A percentile compares a stretch with the other conserved stretches of the same genome.
These are phyloP conservation scores for Gerris lacustris DNA, from an alignment of 2,888 invertebrate genomes.

Conservation along the genomic window DNA sequence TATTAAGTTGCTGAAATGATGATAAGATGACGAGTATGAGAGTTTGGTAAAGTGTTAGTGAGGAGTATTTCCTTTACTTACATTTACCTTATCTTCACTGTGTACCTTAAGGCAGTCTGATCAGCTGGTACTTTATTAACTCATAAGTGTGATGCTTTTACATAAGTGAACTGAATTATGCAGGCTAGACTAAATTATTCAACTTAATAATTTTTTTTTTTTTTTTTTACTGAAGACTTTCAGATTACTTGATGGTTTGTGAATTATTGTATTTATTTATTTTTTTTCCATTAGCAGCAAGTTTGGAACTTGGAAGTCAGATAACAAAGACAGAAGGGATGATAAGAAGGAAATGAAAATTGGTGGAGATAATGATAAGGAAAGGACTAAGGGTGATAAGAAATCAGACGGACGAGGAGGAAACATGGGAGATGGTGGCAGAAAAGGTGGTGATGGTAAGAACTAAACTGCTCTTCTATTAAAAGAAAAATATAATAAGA, in stretches of 20 bases:
- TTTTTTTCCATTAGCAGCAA: conserved; percentile 30
- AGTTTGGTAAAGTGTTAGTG: neutral
- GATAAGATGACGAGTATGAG: conserved; percentile 22
- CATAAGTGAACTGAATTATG: too few relatives aligned
- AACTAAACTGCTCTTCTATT: too few relatives aligned
- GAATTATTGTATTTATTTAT: too few relatives aligned
- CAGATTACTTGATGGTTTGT: too few relatives aligned
- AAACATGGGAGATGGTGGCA: neutral
- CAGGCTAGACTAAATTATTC: too few relatives aligned
- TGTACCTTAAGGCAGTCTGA: neutral
- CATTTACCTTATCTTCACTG: neutral
- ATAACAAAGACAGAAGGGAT: conserved; percentile 50
- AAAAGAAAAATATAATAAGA: too few relatives aligned
- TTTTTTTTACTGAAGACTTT: too few relatives aligned
- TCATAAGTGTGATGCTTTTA: too few relatives aligned
- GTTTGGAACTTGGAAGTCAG: conserved; percentile 38
- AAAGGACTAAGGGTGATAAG: conserved; percentile 30
- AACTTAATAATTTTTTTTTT: too few relatives aligned
- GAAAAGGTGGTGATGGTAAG: neutral
- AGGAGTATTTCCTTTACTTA: conserved; percentile 1
- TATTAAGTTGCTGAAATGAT: conserved; percentile 13
- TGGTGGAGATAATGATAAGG: conserved; percentile 15
- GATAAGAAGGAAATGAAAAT: conserved; percentile 34
- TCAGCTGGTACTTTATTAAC: neutral
- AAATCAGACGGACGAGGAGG: conserved; percentile 30